Evolutionary conservation across 1,140 invertebrate genomes (phyloP).

Genomic region (Trissolcus basalis): DNA sequence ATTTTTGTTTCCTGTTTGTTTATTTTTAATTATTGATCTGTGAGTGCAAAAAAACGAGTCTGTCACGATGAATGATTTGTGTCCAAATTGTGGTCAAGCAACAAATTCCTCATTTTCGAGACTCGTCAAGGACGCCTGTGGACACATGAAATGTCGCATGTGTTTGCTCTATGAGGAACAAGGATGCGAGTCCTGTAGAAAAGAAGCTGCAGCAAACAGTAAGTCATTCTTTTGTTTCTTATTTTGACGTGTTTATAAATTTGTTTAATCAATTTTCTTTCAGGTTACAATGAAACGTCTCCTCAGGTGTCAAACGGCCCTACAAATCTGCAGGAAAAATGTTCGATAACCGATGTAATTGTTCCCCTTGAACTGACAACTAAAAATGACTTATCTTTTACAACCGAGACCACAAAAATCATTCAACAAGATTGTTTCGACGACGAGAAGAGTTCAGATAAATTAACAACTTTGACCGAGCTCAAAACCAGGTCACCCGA

Average conservation of each 20-base stretch:
- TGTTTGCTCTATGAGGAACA: constrained; percentile 71
- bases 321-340: neutral
- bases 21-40: too few species aligned
- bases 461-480: too few species aligned
- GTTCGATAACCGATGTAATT: too few species aligned
- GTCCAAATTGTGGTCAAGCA: constrained; percentile 68
- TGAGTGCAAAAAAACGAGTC: constrained; percentile 5
- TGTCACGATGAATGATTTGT: constrained; percentile 60
- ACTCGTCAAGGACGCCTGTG: constrained; percentile 69
- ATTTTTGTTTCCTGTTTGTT: neutral
- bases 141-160: constrained; percentile 71
- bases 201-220: constrained; percentile 26
- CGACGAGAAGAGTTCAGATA: too few species aligned
- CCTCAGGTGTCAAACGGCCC: neutral
- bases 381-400: too few species aligned
- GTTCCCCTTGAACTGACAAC: too few species aligned
- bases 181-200: constrained; percentile 67
- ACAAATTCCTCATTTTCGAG: constrained; percentile 66
- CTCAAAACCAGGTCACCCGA: too few species aligned
- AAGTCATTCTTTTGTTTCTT: neutral
- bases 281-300: neutral
- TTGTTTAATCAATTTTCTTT: neutral
- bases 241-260: too few species aligned
- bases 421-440: too few species aligned
- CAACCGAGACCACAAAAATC: too few species aligned